phyloP scores from a whole-genome alignment of 2,797 vertebrate genomes.

The Momotus momota region DNA sequence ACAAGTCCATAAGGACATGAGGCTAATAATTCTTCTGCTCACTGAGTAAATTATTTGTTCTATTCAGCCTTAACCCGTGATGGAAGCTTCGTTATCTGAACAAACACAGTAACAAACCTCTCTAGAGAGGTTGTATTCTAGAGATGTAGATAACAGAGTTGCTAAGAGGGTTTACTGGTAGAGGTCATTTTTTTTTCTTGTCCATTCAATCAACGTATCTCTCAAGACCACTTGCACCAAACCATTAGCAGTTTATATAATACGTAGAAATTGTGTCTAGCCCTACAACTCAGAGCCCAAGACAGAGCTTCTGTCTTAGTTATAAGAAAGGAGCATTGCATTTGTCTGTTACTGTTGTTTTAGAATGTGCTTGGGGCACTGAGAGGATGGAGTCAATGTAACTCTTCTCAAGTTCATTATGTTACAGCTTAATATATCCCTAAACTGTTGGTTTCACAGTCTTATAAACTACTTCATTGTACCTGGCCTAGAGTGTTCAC shows the following conservation, averaged over 20 bases:
- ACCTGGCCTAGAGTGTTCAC: not conserved
- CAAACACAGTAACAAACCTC: not conserved
- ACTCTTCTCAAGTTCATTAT: not conserved
- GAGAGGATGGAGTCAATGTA: not conserved
- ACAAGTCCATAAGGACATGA: not conserved
- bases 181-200: not conserved
- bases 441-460: not conserved
- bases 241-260: not conserved
- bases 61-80: not conserved
- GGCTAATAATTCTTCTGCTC: not conserved
- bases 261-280: not conserved
- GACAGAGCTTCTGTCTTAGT: not conserved
- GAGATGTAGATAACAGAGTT: not conserved
- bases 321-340: not conserved
- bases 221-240: not conserved
- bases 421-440: not conserved
- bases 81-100: not conserved
- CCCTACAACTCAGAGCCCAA: not conserved
- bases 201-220: not conserved
- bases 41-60: not conserved
- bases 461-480: not conserved
- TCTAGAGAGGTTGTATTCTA: not conserved
- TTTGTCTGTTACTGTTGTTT: not conserved
- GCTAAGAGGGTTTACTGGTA: not conserved
- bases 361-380: not conserved